Base-by-base conservation (phyloP, 2,113 vertebrate genomes). In the Callipepla squamata region DNA sequence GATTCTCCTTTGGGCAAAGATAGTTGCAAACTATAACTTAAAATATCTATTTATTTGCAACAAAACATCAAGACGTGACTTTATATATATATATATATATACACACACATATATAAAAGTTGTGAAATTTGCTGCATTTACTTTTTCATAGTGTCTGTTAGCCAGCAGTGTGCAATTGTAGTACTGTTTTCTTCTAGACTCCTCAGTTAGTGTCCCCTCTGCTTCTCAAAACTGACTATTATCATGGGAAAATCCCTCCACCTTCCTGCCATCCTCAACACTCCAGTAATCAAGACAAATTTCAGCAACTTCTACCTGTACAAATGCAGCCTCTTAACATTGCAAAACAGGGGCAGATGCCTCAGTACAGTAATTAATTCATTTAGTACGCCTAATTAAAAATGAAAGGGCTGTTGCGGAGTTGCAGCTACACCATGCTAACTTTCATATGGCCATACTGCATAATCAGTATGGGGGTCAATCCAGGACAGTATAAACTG, bases 161-260 rank as follows among this genome's bases (percentile, higher is more conserved):
- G 4, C 7, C 28, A n/a, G 23, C 1, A 1, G 23, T 38, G 23
- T 32, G 7, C 0, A 1, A 69, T 15, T 74, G 42, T 30, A 34
- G 8, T 21, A 21, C 4, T 72, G 6, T 59, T 87, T 91, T 14
- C 32, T 47, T 58, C 34, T 22, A 47, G 23, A 28, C 2, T 53
- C 9, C 0, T 10, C 34, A 28, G 6, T 53, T 68, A 44, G 53
- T 34, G 4, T 65, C 15, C 7, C 50, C 19, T 58, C 20, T 69
- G 2, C 16, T 78, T 87, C 51, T 75, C 8, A 72, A 67, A 89
- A 38, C 25, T 25, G 36, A 67, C 6, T 58, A 58, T n/a, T 21
- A 12, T 10, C 21, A 45, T 16, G 55, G 7, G 6, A 0, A 3
- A 11, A 12, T 28, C 48, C 5, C 53, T 68, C 25, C 44, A 30